Evolutionary conservation across 2,113 vertebrate species (phyloP), one percentile per base, ranked within the genome.

Genomic region (Corythoichthys intestinalis): DNA sequence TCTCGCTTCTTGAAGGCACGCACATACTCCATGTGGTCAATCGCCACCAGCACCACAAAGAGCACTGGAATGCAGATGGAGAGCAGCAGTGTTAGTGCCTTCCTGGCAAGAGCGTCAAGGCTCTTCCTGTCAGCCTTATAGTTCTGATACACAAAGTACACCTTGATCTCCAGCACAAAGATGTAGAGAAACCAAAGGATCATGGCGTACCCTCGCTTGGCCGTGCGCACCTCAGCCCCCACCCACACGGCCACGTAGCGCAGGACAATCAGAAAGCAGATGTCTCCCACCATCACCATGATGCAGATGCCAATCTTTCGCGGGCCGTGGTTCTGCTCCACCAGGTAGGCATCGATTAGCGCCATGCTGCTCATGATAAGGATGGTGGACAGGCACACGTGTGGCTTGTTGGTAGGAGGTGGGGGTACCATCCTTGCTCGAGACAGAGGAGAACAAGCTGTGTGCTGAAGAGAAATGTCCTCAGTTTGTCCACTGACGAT

Each of bases 111-210:
- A n/a, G 88, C 82, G 1, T 93, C 91, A 73, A 93, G 82, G 66
- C 90, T 92, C 68, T 89, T 90, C 34, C 92, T 81, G 84, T 93
- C 92, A 0, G 92, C 91, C 65, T 93, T 93, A 88, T 93, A 93
- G 83, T 92, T 92, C 74, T 93, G 92, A 72, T 93, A 93, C 74
- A 93, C 85, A 73, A 93, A 93, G 82, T 93, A 93, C 57, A 93
- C 91, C 73, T 93, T 93, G 83, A 93, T 93, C 82, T 93, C 92
- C 84, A 93, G 76, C 74, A 93, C 92, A 13, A 93, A 93, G 70
- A 93, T 92, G 82, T 93, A 93, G 37, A 93, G 89, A 83, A 93
- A 93, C 92, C 92, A 93, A 6, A 93, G 90, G 69, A 93, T 91
- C 92, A 93, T 93, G 74, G 92, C 92, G 0, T 93, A 93, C 74